Evolutionary conservation across 1,140 invertebrate genomes (phyloP).

Genomic region (Eurosta solidaginis): DNA sequence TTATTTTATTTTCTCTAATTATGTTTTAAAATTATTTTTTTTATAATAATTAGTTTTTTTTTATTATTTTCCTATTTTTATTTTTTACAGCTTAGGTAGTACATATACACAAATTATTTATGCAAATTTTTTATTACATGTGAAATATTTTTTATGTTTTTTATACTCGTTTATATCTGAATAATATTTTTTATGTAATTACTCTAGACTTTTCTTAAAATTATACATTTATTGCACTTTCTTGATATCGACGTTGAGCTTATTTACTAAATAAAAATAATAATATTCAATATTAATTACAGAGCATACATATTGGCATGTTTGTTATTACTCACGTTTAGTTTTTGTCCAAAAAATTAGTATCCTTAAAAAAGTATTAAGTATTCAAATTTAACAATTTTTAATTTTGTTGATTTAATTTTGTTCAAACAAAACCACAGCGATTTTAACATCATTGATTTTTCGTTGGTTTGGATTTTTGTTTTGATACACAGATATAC

Average conservation of each 20-base stretch:
- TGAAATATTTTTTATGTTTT: neutral
- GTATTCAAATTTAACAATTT: too few relatives aligned
- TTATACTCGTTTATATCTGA: neutral
- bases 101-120: neutral
- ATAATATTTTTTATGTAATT: neutral
- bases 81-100: neutral
- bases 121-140: neutral
- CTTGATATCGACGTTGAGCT: neutral
- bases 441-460: too few relatives aligned
- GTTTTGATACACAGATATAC: too few relatives aligned
- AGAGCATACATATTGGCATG: too few relatives aligned
- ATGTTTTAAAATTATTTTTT: neutral
- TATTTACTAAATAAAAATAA: neutral
- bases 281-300: too few relatives aligned
- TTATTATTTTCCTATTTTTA: neutral
- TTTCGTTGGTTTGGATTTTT: too few relatives aligned
- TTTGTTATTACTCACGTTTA: too few relatives aligned
- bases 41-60: neutral
- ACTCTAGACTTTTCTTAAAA: neutral
- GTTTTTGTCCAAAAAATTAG: too few relatives aligned
- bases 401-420: too few relatives aligned
- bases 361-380: too few relatives aligned
- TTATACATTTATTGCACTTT: conserved; percentile 27
- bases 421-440: too few relatives aligned
- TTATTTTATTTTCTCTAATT: neutral